Percentiles rank a stretch among this genome's conserved stretches.
Conservation (phyloP, 2,888 invertebrate species). For the Apomyelois bistriatella region DNA sequence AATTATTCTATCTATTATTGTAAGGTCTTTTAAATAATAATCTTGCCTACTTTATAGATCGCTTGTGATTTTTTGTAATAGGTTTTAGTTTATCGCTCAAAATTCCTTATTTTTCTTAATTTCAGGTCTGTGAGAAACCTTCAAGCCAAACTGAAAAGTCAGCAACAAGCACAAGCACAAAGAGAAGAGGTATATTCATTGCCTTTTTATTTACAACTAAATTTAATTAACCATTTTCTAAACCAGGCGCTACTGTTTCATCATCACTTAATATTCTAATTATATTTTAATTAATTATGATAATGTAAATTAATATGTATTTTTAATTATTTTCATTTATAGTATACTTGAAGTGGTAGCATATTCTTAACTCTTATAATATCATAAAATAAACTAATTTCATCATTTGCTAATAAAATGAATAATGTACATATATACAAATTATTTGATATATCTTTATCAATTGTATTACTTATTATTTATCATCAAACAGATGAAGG, state of each 20-base stretch:
- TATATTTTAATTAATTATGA: too few relatives aligned
- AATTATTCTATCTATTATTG: too few relatives aligned
- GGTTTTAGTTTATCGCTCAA: too few relatives aligned
- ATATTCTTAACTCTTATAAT: neutral
- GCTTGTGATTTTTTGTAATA: too few relatives aligned
- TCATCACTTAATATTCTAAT: too few relatives aligned
- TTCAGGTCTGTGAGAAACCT: constrained; percentile 92
- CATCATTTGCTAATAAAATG: neutral
- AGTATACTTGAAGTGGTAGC: too few relatives aligned
- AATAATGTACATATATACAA: neutral
- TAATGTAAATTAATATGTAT: too few relatives aligned
- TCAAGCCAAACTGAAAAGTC: constrained; percentile 93
- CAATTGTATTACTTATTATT: neutral
- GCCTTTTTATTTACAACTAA: constrained; percentile 18
- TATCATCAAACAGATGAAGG: neutral
- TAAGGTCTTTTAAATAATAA: too few relatives aligned
- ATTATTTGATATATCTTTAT: neutral
- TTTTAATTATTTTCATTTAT: too few relatives aligned
- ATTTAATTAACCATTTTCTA: neutral
- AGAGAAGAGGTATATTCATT: constrained; percentile 82
- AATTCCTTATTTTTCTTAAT: constrained; percentile 41
- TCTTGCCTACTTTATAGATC: too few relatives aligned
- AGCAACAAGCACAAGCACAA: constrained; percentile 90
- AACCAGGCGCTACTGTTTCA: too few relatives aligned
- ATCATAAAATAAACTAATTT: neutral